Evolutionary conservation across 2,888 invertebrate species (phyloP).

Genomic region (Cetonia aurata): DNA sequence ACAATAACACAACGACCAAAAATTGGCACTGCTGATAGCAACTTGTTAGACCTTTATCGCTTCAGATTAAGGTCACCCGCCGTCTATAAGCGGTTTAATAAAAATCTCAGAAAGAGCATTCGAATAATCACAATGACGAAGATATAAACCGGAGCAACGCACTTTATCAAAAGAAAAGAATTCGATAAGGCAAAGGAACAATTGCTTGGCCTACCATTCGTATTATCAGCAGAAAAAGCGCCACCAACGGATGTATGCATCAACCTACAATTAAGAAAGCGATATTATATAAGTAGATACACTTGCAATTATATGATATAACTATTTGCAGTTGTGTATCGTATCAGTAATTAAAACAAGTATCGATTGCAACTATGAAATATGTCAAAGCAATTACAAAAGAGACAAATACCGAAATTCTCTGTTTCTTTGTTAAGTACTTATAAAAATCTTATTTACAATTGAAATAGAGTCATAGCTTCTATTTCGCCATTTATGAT

Average conservation of each 20-base stretch:
- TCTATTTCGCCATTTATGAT: background rate
- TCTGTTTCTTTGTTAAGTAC: too few relatives aligned
- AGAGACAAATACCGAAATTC: too few relatives aligned
- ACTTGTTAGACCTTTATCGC: constrained; percentile 28
- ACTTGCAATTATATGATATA: background rate
- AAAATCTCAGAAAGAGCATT: constrained; percentile 35
- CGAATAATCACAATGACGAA: constrained; percentile 28
- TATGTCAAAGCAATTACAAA: too few relatives aligned
- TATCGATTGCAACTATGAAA: too few relatives aligned
- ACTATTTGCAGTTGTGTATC: too few relatives aligned
- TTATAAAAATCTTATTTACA: too few relatives aligned
- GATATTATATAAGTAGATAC: background rate
- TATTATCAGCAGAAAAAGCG: constrained; percentile 15
- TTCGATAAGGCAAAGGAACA: constrained; percentile 29
- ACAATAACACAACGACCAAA: constrained; percentile 27
- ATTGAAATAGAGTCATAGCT: too few relatives aligned
- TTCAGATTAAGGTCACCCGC: constrained; percentile 39
- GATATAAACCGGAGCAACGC: constrained; percentile 38
- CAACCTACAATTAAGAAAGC: background rate
- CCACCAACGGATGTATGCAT: background rate
- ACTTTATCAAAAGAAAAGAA: constrained; percentile 41
- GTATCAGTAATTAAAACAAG: too few relatives aligned
- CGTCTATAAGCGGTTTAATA: constrained; percentile 27
- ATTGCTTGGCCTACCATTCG: constrained; percentile 19
- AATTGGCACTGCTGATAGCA: constrained; percentile 29